A percentile compares a stretch with the other conserved stretches of the same genome.
phyloP scores from a whole-genome alignment of 2,113 vertebrate species.

The Vulpes lagopus region DNA sequence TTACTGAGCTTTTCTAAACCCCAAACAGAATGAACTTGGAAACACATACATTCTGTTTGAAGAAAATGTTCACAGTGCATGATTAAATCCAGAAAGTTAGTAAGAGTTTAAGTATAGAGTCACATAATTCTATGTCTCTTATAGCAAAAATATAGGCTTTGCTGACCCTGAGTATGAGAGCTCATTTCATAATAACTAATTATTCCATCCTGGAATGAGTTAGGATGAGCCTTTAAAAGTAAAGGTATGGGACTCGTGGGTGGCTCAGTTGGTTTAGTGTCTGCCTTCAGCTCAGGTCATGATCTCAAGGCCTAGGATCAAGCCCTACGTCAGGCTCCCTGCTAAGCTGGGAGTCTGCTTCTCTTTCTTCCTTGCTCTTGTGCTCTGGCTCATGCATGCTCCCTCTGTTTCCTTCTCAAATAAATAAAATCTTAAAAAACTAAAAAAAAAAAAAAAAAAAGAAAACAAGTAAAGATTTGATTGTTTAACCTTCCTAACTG shows the following conservation, averaged over 20 bases:
- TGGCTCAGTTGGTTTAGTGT: too few species aligned
- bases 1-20: background rate
- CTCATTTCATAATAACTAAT: constrained; percentile 7
- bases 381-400: too few species aligned
- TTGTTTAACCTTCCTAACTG: background rate
- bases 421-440: too few species aligned
- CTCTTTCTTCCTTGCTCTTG: too few species aligned
- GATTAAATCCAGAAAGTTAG: background rate
- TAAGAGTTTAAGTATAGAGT: background rate
- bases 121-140: background rate
- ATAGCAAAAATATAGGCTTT: background rate
- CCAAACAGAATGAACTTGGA: background rate
- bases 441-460: too few species aligned
- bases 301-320: too few species aligned
- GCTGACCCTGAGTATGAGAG: background rate
- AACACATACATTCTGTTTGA: background rate
- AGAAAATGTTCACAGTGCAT: background rate
- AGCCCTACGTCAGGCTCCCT: too few species aligned
- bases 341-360: too few species aligned
- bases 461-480: background rate
- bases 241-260: background rate
- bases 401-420: too few species aligned
- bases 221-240: background rate
- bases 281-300: too few species aligned
- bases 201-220: background rate